Conservation (phyloP, 2,797 vertebrate species). For the Hapalemur alaotrensis region DNA sequence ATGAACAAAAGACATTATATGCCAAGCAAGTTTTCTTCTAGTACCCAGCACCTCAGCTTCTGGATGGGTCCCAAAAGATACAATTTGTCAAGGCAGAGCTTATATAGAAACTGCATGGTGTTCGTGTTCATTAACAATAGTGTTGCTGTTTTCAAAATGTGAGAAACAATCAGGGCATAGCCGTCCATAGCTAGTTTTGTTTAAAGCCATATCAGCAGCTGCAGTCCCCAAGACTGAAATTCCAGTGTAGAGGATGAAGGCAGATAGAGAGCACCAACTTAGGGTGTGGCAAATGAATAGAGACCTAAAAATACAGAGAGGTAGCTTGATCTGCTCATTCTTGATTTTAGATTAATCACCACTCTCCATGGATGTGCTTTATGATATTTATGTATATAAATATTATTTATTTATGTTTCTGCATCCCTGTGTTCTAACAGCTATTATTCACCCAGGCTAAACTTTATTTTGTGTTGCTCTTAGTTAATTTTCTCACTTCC, state of each 20-base stretch:
- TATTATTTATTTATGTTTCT: neutral
- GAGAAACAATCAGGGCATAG: neutral
- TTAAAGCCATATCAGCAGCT: neutral
- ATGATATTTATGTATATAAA: no score
- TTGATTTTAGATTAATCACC: neutral
- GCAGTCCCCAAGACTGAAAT: neutral
- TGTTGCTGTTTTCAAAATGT: neutral
- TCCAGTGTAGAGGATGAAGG: no score
- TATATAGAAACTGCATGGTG: neutral
- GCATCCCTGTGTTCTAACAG: neutral
- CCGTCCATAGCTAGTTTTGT: neutral
- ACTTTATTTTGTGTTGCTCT: no score
- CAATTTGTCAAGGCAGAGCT: neutral
- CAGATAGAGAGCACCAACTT: neutral
- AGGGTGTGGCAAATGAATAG: neutral
- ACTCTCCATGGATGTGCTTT: neutral
- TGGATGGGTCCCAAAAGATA: neutral
- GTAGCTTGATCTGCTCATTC: neutral
- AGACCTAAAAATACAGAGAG: neutral
- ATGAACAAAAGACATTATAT: neutral
- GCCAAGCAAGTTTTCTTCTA: neutral
- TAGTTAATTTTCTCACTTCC: no score
- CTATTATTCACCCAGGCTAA: no score
- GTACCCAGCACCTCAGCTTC: neutral
- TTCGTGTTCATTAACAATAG: neutral